Conservation (phyloP, 2,888 invertebrate species). For the Lathronympha strigana region DNA sequence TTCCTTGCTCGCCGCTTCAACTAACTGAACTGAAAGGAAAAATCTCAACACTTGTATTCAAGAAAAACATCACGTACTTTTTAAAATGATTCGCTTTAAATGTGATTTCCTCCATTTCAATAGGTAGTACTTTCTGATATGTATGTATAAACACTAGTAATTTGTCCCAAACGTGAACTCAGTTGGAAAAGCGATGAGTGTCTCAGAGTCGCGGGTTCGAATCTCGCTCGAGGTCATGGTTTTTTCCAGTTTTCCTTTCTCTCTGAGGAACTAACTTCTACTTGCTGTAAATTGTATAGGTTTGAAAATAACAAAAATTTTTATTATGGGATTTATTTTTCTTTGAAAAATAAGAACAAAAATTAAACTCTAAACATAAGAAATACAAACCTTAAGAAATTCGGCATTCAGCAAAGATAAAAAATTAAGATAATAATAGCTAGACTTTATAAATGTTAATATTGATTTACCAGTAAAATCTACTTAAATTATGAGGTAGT, state of each 20-base stretch:
- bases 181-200: too few relatives aligned
- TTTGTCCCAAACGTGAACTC: too few relatives aligned
- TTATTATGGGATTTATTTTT: slow-evolving; percentile 72
- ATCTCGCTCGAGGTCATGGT: too few relatives aligned
- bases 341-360: slow-evolving; percentile 81
- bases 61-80: slow-evolving; percentile 3
- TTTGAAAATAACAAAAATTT: slow-evolving; percentile 51
- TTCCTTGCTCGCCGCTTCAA: slow-evolving; percentile 31
- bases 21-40: slow-evolving; percentile 32
- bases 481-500: slow-evolving; percentile 82
- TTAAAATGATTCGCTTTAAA: background rate
- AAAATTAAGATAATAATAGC: slow-evolving; percentile 64
- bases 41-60: slow-evolving; percentile 11
- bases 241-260: too few relatives aligned
- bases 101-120: background rate
- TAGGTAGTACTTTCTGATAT: background rate
- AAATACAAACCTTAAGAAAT: slow-evolving; percentile 70
- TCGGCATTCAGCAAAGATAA: slow-evolving; percentile 68
- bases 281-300: background rate
- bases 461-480: slow-evolving; percentile 78
- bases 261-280: too few relatives aligned
- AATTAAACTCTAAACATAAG: slow-evolving; percentile 78
- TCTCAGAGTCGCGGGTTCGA: too few relatives aligned
- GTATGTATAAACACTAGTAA: too few relatives aligned
- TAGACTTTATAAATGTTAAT: slow-evolving; percentile 77